Conservation (phyloP, 1,140 invertebrate genomes). For the Apis laboriosa region DNA sequence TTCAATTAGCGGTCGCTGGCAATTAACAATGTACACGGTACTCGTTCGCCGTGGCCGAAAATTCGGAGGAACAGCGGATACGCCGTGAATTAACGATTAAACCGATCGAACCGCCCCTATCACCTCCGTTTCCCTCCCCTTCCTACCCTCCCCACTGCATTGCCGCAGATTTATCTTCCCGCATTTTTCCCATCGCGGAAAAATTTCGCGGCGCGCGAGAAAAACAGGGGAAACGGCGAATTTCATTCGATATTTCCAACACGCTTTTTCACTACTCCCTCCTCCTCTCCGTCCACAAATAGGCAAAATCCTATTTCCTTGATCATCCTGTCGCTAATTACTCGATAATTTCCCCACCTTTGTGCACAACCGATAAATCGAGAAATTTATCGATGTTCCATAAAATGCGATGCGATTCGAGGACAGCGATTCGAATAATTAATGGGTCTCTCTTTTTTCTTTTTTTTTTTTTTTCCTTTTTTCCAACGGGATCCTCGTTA, state of each 20-base stretch:
- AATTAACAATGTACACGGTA: constrained; percentile 63
- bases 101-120: constrained; percentile 23
- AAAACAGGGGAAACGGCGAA: not conserved
- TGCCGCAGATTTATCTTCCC: constrained; percentile 25
- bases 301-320: not conserved
- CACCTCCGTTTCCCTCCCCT: not conserved
- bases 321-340: constrained; percentile 1
- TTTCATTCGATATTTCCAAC: not conserved
- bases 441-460: no score
- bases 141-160: not conserved
- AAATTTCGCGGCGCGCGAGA: not conserved
- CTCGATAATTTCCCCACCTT: not conserved
- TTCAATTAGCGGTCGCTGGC: constrained; percentile 63
- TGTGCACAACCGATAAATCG: no score
- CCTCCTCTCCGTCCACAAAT: not conserved
- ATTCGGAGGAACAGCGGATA: constrained; percentile 45
- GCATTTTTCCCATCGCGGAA: not conserved
- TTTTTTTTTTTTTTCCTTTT: no score
- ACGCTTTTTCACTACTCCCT: not conserved
- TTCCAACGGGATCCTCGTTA: no score
- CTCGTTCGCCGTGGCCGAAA: constrained; percentile 52
- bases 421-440: no score
- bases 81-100: constrained; percentile 55
- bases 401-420: no score
- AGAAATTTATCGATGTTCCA: no score